Base-by-base conservation (phyloP, 1,140 invertebrate genomes). In the Gryllus bimaculatus region DNA sequence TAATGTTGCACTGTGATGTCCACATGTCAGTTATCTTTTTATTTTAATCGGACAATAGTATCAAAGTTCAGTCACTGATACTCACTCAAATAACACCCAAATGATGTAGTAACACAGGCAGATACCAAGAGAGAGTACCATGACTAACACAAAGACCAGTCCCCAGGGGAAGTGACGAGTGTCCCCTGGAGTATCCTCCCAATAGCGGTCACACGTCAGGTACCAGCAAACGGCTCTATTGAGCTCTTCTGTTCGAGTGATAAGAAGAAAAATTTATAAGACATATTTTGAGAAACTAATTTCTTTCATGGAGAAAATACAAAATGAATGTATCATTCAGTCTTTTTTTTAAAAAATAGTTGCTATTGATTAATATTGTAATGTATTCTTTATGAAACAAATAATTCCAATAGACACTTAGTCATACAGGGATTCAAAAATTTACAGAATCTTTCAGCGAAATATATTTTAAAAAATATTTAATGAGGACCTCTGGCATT, bases 151-250 rank as follows among this genome's bases (percentile, higher is more conserved):
- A 77, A 92, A 88, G 74, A 94, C 88, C 73, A 92, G 86, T 78
- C 92, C 92, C 92, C 94, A 94, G 13, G 94, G 93, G 84, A 94
- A 95, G 80, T 90, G 91, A 80, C 92, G 88, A 26, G 91, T 89
- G 82, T 93, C 91, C 78, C 91, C 88, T 80, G 91, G 91, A 8
- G 92, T 91, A 84, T 95, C 93, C 85, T 95, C 93, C 94, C 94
- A 96, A 86, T 96, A 97, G 76, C 93, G 91, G 84, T 96, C 94
- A 85, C 96, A 97, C 79, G 94, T 95, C 81, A 97, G 87, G 85
- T 95, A 96, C 91, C 94, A 96, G 85, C 95, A 97, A 76, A 96
- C 91, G 12, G 93, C 93, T 82, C 93, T 90, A 84, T 95, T 93
- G 84, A 96, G 89, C 83, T 95, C 93, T 83, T 93, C 95, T 96